Evolutionary conservation across 2,888 invertebrate genomes (phyloP).

Genomic region (Nebria salina): DNA sequence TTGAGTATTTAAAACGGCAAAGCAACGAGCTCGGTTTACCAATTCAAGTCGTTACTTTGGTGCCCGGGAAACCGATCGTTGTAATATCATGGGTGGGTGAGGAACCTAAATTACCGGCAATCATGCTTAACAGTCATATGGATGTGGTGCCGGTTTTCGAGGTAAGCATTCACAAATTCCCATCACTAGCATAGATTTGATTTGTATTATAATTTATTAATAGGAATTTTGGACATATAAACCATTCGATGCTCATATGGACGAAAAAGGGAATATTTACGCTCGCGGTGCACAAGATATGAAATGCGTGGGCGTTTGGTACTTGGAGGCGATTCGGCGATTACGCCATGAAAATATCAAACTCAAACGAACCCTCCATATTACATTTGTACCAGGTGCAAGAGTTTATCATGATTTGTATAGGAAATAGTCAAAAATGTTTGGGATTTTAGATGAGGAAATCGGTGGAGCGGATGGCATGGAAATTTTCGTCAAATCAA

Average conservation of each 20-base stretch:
- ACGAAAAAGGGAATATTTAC: conserved; percentile 85
- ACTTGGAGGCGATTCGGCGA: conserved; percentile 75
- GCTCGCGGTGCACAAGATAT: conserved; percentile 90
- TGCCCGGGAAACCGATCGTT: conserved; percentile 79
- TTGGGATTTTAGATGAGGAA: conserved; percentile 79
- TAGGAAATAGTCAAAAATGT: not conserved
- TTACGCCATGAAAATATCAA: conserved; percentile 66
- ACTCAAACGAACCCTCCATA: conserved; percentile 72
- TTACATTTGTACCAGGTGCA: conserved; percentile 76
- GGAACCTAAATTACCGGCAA: conserved; percentile 73
- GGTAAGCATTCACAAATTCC: conserved; percentile 62
- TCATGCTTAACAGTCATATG: conserved; percentile 94
- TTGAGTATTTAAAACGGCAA: conserved; percentile 78
- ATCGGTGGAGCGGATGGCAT: conserved; percentile 86
- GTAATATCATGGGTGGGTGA: conserved; percentile 85
- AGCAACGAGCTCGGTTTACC: conserved; percentile 76
- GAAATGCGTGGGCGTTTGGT: conserved; percentile 84
- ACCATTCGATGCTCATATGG: conserved; percentile 88
- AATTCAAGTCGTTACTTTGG: conserved; percentile 68
- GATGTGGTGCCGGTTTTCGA: conserved; percentile 96
- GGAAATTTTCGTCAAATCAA: conserved; percentile 76
- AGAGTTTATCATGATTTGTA: not conserved
- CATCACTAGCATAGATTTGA: not conserved
- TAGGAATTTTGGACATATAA: conserved; percentile 91
- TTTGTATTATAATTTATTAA: not conserved